Evolutionary conservation across 2,888 invertebrate species (phyloP).

Genomic region (Caenorhabditis zanzibari): DNA sequence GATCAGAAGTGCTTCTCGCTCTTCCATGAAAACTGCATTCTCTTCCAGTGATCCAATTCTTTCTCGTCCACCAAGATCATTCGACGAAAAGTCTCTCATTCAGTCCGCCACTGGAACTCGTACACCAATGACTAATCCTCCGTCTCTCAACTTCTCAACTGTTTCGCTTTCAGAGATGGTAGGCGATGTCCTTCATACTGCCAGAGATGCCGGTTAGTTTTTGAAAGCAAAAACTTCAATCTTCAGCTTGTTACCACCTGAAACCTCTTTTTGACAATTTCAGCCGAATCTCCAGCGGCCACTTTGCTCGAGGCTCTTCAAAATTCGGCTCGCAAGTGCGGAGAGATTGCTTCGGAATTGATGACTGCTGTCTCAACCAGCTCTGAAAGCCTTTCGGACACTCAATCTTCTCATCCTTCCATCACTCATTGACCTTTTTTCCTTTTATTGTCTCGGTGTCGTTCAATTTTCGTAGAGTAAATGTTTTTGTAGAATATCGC

Average conservation of each 20-base stretch:
- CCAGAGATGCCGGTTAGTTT: conserved; percentile 39
- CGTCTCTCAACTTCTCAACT: conserved; percentile 35
- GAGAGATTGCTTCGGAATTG: conserved; percentile 36
- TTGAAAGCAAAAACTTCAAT: neutral
- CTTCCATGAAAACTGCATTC: conserved; percentile 20
- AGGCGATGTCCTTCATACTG: conserved; percentile 48
- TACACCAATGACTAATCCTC: neutral
- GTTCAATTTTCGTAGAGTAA: neutral
- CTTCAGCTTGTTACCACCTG: neutral
- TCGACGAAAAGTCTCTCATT: neutral
- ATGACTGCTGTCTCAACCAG: conserved; percentile 42
- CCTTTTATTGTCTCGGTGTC: neutral
- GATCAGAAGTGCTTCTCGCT: neutral
- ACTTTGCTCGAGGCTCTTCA: conserved; percentile 35
- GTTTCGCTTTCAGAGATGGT: conserved; percentile 18
- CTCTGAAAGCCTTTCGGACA: conserved; percentile 47
- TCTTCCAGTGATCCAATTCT: neutral
- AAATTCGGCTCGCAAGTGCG: conserved; percentile 41
- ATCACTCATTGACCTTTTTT: conserved; percentile 24
- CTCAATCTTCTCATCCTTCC: conserved; percentile 39
- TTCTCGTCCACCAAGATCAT: conserved; percentile 6
- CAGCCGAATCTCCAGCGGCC: conserved; percentile 23
- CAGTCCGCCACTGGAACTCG: neutral
- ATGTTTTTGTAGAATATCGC: too few relatives aligned
- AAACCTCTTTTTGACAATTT: neutral